Conservation (phyloP, 2,797 vertebrate genomes). For the Chlorospingus flavigularis region DNA sequence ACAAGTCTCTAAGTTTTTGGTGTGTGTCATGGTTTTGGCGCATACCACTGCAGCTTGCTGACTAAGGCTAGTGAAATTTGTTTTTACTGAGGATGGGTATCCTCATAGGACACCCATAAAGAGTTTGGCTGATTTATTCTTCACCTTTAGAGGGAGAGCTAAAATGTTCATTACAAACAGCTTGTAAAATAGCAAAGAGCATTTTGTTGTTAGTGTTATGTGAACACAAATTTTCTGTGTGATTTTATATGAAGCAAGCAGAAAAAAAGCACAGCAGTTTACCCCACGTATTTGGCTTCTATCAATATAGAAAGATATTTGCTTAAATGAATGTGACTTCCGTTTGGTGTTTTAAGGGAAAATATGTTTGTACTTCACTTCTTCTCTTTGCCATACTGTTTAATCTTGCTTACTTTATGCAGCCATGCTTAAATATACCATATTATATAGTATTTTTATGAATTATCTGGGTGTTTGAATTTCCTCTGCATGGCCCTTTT, state of each 20-base stretch:
- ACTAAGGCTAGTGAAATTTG: neutral
- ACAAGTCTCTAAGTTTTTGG: neutral
- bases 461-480: neutral
- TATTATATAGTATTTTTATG: neutral
- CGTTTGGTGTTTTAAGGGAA: neutral
- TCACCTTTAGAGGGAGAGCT: neutral
- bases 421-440: neutral
- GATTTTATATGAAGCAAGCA: neutral
- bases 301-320: slow-evolving; percentile 2
- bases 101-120: neutral
- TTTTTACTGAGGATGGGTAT: neutral
- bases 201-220: neutral
- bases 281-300: neutral
- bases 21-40: neutral
- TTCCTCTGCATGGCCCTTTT: neutral
- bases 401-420: slow-evolving; percentile 26
- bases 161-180: neutral
- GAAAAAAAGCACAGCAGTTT: neutral
- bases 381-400: neutral
- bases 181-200: neutral
- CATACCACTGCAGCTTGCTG: neutral
- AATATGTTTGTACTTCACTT: slow-evolving; percentile 39
- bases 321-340: slow-evolving; percentile 16
- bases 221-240: neutral
- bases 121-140: neutral